These are phyloP conservation scores for Agrotis segetum DNA, from an alignment of 2,888 invertebrate genomes.

Conservation along the genomic window DNA sequence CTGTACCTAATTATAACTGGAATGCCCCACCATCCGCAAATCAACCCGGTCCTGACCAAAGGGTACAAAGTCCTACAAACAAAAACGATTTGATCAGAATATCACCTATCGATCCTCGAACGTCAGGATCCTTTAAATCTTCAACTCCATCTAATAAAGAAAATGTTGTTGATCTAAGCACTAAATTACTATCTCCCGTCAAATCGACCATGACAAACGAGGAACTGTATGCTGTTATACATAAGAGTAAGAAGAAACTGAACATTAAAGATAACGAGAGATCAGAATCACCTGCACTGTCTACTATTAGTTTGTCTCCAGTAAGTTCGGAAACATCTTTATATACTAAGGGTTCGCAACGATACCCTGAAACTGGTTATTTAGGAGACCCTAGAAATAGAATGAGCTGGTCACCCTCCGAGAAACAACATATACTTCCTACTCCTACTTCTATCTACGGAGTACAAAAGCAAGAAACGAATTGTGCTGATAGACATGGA, in stretches of 20 bases:
- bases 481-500: slow-evolving; percentile 92
- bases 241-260: slow-evolving; percentile 94
- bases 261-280: slow-evolving; percentile 92
- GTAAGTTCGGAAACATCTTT: slow-evolving; percentile 88
- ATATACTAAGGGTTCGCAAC: slow-evolving; percentile 83
- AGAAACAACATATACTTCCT: slow-evolving; percentile 79
- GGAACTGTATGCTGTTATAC: slow-evolving; percentile 94
- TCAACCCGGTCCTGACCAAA: slow-evolving; percentile 62
- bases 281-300: slow-evolving; percentile 86
- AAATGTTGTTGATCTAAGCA: slow-evolving; percentile 87
- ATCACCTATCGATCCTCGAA: slow-evolving; percentile 93
- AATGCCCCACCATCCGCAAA: slow-evolving; percentile 67
- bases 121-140: slow-evolving; percentile 91
- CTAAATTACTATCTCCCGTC: slow-evolving; percentile 92
- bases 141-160: slow-evolving; percentile 92
- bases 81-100: slow-evolving; percentile 89
- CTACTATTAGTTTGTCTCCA: slow-evolving; percentile 87
- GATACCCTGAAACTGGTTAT: slow-evolving; percentile 92
- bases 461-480: slow-evolving; percentile 81
- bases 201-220: slow-evolving; percentile 95
- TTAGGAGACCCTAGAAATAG: slow-evolving; percentile 90
- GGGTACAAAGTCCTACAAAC: slow-evolving; percentile 53
- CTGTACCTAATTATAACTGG: slow-evolving; percentile 69
- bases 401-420: slow-evolving; percentile 92
- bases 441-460: slow-evolving; percentile 68